These are phyloP conservation scores for Thaleichthys pacificus DNA, from an alignment of 2,797 vertebrate genomes.

Conservation along the genomic window DNA sequence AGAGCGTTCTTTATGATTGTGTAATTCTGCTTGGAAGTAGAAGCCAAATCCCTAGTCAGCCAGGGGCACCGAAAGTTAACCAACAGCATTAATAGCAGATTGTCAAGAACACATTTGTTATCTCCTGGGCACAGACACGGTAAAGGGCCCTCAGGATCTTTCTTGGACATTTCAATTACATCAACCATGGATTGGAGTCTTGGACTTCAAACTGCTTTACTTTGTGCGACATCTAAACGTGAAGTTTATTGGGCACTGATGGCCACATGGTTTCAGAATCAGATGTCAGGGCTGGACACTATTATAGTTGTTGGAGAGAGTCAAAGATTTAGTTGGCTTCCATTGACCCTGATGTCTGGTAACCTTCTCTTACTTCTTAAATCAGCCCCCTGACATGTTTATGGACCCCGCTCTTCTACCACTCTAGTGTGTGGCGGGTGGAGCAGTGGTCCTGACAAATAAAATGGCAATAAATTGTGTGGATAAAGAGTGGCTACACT, in stretches of 20 bases:
- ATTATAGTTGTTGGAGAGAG: constrained; percentile 62
- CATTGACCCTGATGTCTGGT: constrained; percentile 69
- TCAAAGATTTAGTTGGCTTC: constrained; percentile 61
- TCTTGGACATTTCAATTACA: constrained; percentile 61
- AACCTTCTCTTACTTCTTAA: constrained; percentile 65
- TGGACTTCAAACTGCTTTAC: constrained; percentile 55
- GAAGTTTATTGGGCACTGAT: constrained; percentile 42
- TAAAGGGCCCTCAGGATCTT: constrained; percentile 57
- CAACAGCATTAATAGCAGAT: constrained; percentile 46
- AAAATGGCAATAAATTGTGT: neutral
- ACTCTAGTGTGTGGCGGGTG: constrained; percentile 56
- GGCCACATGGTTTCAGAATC: constrained; percentile 32
- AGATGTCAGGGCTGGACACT: constrained; percentile 57
- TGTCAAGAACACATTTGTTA: constrained; percentile 59
- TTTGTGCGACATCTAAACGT: constrained; percentile 23
- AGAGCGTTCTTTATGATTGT: constrained; percentile 59
- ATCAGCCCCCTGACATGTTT: constrained; percentile 68
- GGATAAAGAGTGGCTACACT: constrained; percentile 30
- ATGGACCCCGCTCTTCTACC: constrained; percentile 59
- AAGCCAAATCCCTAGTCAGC: constrained; percentile 51
- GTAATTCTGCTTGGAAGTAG: constrained; percentile 20
- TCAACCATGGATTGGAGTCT: constrained; percentile 48
- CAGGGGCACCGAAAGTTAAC: constrained; percentile 54
- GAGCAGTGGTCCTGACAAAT: constrained; percentile 31
- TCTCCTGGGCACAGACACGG: constrained; percentile 60